Base-by-base conservation (phyloP, 2,888 invertebrate genomes). In the Acanthosepion esculentum region DNA sequence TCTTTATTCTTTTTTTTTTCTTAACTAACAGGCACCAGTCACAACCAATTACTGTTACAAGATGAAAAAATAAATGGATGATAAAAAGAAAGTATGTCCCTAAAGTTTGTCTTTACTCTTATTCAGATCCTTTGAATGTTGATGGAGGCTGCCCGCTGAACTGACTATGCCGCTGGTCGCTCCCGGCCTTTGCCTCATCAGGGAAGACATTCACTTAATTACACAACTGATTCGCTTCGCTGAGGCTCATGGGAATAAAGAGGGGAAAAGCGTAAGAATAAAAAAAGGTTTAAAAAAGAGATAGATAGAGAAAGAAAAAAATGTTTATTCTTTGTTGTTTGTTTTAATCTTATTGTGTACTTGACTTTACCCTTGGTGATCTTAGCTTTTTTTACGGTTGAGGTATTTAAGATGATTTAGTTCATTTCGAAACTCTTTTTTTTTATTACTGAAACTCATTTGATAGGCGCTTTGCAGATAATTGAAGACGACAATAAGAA, bases 131-230 rank as follows among this genome's bases (percentile, higher is more conserved):
- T 78, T 78, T 78, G 78, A 78, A 20, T 78, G n/a, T 78, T 78
- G 78, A 78, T 78, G 78, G 33, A n/a, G 15, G n/a, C n/a, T n/a
- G n/a, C 33, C 78, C 78, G 78, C 33, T 78, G 78, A 15, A n/a
- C 78, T 78, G 78, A 78, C n/a, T 78, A 15, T 15, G n/a, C 78
- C 78, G 33, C n/a, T 78, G n/a, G 23, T 78, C n/a, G 78, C 78
- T 78, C 78, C 23, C 23, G 78, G 78, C 78, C 18, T 78, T 78
- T 78, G 15, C n/a, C 59, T 33, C n/a, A 33, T 78, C 78, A 78
- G 78, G 78, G 23, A 78, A 78, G 78, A 78, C 78, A 78, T 78
- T 78, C 78, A 78, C 78, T 78, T 78, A 78, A 78, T 78, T 78
- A 78, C 78, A 78, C 78, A n/a, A 78, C n/a, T n/a, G 78, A n/a